Base-by-base conservation (phyloP, 2,113 vertebrate genomes). In the Holacanthus passer region DNA sequence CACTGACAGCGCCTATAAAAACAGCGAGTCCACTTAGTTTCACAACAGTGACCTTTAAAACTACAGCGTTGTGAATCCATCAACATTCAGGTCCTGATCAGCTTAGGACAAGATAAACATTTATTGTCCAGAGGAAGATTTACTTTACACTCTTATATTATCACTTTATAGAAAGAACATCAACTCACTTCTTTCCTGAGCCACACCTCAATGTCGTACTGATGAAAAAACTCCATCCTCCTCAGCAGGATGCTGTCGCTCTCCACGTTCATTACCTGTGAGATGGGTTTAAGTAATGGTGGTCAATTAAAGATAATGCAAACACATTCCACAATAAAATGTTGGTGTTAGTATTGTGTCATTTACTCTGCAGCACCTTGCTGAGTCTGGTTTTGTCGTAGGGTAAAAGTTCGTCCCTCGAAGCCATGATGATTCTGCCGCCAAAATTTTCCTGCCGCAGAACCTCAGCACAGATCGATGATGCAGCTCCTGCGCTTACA, bases 301-400 rank as follows among this genome's bases (percentile, higher is more conserved):
- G 19, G 6, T 31, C 22, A 58, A 7, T 39, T 56, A 1, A 20
- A 53, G 27, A 65, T 17, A 62, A 22, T 5, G 55, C 31, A 39
- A 16, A 59, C 27, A 27, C 13, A 41, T 35, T 55, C 11, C n/a
- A 48, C 43, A 29, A 39, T 13, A 3, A 17, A 59, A 4, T 56
- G 13, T 60, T 22, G 3, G 0, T 43, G 7, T 58, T 35, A 0
- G 3, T 59, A 4, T 60, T 1, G 0, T 35, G 27, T n/a, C 20
- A 11, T 63, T 62, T 5, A 6, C 31, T 29, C 37, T 35, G 27
- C 73, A 79, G 0, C 43, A 97, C 97, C 96, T 97, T 96, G 93
- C 94, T 97, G 43, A 97, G 94, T 39, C 96, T 92, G 43, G 96
- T 87, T 78, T 95, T 95, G 94, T 97, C 96, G 0, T 96, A 96